These are phyloP conservation scores for Ophion ventricosus DNA, from an alignment of 2,888 invertebrate genomes.

Conservation along the genomic window DNA sequence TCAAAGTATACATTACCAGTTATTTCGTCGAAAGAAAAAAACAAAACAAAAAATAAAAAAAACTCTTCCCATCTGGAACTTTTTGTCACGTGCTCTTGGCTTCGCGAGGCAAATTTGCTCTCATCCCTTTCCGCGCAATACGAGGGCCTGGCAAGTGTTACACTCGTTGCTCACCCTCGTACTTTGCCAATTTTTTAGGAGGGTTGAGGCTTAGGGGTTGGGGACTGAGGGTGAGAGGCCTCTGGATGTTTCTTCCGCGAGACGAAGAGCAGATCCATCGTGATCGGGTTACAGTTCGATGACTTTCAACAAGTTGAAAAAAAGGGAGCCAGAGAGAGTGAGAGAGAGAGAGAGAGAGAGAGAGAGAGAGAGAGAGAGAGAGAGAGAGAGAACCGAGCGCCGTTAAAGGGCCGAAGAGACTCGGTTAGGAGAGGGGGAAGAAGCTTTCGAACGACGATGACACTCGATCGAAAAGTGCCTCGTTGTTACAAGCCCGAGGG, in stretches of 20 bases:
- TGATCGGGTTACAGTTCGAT: slow-evolving; percentile 60
- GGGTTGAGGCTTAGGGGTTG: not conserved
- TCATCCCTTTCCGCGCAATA: too few species aligned
- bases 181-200: not conserved
- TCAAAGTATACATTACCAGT: not conserved
- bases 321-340: too few species aligned
- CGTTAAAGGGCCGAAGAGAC: slow-evolving; percentile 40
- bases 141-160: not conserved
- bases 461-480: slow-evolving; percentile 78
- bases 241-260: slow-evolving; percentile 20
- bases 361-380: slow-evolving; percentile 14
- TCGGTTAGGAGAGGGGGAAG: slow-evolving; percentile 38
- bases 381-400: not conserved
- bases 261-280: slow-evolving; percentile 28
- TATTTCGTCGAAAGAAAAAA: not conserved
- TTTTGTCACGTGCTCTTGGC: too few species aligned
- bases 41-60: not conserved
- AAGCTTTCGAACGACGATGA: slow-evolving; percentile 74
- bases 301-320: slow-evolving; percentile 61
- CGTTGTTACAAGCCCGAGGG: slow-evolving; percentile 72
- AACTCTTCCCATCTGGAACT: not conserved
- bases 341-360: not conserved
- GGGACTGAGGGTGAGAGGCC: not conserved
- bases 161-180: not conserved
- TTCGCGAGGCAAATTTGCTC: too few species aligned